Conservation (phyloP, 2,797 vertebrate species). For the Eulemur rubriventer region DNA sequence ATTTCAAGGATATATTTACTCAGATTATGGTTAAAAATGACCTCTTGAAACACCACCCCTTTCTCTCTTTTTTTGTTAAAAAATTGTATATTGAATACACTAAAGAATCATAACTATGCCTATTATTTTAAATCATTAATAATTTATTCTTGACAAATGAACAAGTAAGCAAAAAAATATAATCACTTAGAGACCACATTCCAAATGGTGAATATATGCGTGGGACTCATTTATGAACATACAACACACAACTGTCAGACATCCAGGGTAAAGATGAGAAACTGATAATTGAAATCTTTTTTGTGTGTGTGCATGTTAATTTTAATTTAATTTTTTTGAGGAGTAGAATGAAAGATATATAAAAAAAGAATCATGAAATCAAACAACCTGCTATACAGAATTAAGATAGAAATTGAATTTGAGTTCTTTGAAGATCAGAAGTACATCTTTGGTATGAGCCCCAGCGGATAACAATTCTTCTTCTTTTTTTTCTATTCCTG, state of each 20-base stretch:
- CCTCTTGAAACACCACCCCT: not conserved
- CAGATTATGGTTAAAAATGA: slow-evolving; percentile 19
- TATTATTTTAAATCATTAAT: slow-evolving; percentile 34
- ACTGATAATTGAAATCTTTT: not conserved
- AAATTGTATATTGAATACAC: not conserved
- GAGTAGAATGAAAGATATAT: not conserved
- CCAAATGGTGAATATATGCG: not conserved
- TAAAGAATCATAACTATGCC: not conserved
- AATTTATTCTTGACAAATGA: not conserved
- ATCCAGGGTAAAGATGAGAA: not conserved
- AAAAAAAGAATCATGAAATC: not conserved
- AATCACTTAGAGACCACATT: not conserved
- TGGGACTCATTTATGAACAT: not conserved
- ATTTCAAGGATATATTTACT: not conserved
- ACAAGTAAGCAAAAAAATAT: not conserved
- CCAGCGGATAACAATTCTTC: not conserved
- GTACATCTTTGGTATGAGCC: not conserved
- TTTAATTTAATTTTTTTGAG: not conserved
- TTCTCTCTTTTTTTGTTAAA: not conserved
- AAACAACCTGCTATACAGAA: not conserved
- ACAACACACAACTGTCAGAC: not conserved
- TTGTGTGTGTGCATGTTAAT: not conserved
- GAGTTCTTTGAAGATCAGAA: not conserved
- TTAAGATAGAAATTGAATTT: not conserved
- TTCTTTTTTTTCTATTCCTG: not conserved